Evolutionary conservation across 1,140 invertebrate genomes (phyloP).

Genomic region (Zophobas morio): DNA sequence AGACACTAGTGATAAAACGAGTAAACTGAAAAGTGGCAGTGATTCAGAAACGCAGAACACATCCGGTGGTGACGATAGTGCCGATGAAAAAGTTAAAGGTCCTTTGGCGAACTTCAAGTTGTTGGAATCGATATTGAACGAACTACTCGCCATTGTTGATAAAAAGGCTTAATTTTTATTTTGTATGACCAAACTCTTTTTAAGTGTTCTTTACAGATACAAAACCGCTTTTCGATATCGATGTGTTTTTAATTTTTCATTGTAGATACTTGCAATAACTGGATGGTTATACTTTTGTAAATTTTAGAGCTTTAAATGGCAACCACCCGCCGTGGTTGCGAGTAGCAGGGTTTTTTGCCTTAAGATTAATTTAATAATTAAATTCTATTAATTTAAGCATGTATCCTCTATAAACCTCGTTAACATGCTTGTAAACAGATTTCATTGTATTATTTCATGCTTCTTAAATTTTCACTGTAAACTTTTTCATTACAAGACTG

Average conservation of each 20-base stretch:
- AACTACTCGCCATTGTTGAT: conserved; percentile 63
- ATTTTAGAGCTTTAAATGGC: conserved; percentile 49
- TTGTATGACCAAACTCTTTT: conserved; percentile 46
- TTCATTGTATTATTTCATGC: conserved; percentile 42
- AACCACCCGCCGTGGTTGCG: conserved; percentile 13
- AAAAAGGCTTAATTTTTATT: conserved; percentile 58
- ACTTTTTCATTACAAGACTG: conserved; percentile 48
- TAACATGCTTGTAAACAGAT: conserved; percentile 20
- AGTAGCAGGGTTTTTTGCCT: conserved; percentile 50
- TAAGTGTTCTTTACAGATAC: conserved; percentile 50
- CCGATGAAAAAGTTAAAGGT: conserved; percentile 54
- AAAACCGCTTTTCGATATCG: conserved; percentile 29
- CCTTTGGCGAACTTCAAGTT: conserved; percentile 60
- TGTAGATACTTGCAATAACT: conserved; percentile 37
- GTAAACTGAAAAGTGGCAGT: conserved; percentile 55
- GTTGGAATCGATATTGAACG: conserved; percentile 61
- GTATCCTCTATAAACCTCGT: conserved; percentile 33
- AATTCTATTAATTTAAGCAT: conserved; percentile 32
- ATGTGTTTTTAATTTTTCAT: conserved; percentile 43
- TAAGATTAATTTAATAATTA: conserved; percentile 37
- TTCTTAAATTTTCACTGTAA: conserved; percentile 46
- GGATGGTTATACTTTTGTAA: conserved; percentile 36
- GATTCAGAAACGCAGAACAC: conserved; percentile 60
- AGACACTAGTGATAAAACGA: conserved; percentile 27
- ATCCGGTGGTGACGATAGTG: conserved; percentile 56